Conservation (phyloP, 2,888 invertebrate genomes). For the Arctia plantaginis region DNA sequence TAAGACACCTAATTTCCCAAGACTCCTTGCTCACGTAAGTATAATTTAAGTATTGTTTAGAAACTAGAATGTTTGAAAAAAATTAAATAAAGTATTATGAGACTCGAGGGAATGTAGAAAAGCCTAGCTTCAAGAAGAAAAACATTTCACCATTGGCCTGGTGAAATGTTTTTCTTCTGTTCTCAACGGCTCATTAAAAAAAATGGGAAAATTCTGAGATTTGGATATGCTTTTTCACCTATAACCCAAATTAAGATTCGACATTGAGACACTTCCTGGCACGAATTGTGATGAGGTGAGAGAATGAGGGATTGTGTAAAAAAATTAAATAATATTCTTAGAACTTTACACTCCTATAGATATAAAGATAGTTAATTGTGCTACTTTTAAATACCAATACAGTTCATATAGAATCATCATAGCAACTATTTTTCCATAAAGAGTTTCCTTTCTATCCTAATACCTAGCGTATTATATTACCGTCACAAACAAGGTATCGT, state of each 20-base stretch:
- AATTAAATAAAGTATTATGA: background rate
- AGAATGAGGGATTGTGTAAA: too few species aligned
- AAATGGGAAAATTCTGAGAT: too few species aligned
- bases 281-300: too few species aligned
- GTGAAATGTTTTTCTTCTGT: too few species aligned
- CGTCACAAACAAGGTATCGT: slow-evolving; percentile 34
- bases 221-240: too few species aligned
- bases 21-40: slow-evolving; percentile 1
- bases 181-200: too few species aligned
- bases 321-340: too few species aligned
- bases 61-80: background rate
- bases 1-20: background rate
- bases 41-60: background rate
- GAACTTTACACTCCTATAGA: too few species aligned
- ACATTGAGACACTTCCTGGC: too few species aligned
- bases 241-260: too few species aligned
- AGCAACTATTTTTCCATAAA: background rate
- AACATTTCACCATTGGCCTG: too few species aligned
- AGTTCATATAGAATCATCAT: background rate
- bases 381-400: background rate
- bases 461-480: slow-evolving; percentile 13
- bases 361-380: too few species aligned
- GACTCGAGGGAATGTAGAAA: background rate
- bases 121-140: background rate
- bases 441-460: background rate